phyloP scores from a whole-genome alignment of 1,140 invertebrate genomes.

The Danaus plexippus region DNA sequence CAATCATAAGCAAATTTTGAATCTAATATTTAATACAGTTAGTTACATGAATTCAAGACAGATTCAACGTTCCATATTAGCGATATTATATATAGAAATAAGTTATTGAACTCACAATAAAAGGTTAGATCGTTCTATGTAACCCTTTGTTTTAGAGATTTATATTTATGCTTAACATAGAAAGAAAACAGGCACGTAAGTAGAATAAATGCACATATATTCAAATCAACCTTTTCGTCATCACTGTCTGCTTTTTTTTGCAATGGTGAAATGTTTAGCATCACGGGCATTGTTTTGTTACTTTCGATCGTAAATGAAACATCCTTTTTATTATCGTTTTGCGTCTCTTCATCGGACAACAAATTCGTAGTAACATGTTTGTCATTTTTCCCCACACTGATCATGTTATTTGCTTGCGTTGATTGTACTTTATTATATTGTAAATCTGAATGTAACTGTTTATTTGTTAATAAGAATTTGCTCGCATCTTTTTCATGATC shows the following conservation, averaged over 20 bases:
- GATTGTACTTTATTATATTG: too few species aligned
- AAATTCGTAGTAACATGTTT: too few species aligned
- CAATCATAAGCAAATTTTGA: too few species aligned
- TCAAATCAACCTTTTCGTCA: slow-evolving; percentile 58
- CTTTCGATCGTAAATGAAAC: too few species aligned
- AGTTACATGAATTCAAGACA: slow-evolving; percentile 15
- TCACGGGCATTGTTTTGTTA: slow-evolving; percentile 12
- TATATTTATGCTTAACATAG: slow-evolving; percentile 49
- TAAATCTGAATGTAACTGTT: too few species aligned
- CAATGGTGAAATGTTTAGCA: slow-evolving; percentile 17
- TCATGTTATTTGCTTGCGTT: too few species aligned
- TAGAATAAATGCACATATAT: slow-evolving; percentile 57
- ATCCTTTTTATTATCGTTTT: too few species aligned
- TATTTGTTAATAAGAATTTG: too few species aligned
- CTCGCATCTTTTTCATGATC: slow-evolving; percentile 30
- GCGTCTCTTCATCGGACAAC: too few species aligned
- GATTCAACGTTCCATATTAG: slow-evolving; percentile 5
- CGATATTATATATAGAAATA: slow-evolving; percentile 17
- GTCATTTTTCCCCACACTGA: too few species aligned
- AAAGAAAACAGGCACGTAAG: slow-evolving; percentile 56
- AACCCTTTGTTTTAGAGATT: slow-evolving; percentile 47
- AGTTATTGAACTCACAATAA: slow-evolving; percentile 44
- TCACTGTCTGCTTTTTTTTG: slow-evolving; percentile 37
- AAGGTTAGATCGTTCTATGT: slow-evolving; percentile 34
- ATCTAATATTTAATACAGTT: slow-evolving; percentile 1